These are phyloP conservation scores for Lucilia sericata DNA, from an alignment of 1,140 invertebrate species.

Conservation along the genomic window DNA sequence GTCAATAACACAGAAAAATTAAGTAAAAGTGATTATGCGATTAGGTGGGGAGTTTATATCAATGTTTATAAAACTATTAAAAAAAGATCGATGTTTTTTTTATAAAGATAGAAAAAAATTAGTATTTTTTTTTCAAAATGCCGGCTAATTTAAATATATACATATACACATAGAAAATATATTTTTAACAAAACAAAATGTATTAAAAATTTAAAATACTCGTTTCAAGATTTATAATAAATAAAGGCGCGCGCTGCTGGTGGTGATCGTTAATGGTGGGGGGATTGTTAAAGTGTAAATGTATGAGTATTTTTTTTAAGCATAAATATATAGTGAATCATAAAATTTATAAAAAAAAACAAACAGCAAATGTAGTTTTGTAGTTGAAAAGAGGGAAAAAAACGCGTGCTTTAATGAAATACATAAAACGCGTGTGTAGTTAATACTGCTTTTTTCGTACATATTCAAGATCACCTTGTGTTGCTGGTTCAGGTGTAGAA, in stretches of 20 bases:
- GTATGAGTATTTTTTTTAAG: background rate
- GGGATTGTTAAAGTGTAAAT: background rate
- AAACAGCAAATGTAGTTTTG: conserved; percentile 2
- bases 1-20: background rate
- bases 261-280: too few relatives aligned
- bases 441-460: background rate
- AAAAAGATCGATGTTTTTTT: background rate
- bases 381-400: background rate
- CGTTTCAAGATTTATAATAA: background rate
- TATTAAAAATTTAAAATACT: background rate
- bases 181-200: background rate
- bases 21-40: background rate
- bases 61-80: background rate
- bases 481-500: background rate
- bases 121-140: background rate
- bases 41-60: background rate
- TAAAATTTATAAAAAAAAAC: background rate
- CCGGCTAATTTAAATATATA: conserved; percentile 9
- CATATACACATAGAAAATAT: too few relatives aligned
- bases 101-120: too few relatives aligned
- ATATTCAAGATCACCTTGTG: background rate
- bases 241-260: background rate
- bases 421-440: background rate
- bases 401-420: background rate
- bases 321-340: background rate